A percentile compares a stretch with the other conserved stretches of the same genome.
These are phyloP conservation scores for Eubucco bourcierii DNA, from an alignment of 2,113 vertebrate species.

Conservation along the genomic window DNA sequence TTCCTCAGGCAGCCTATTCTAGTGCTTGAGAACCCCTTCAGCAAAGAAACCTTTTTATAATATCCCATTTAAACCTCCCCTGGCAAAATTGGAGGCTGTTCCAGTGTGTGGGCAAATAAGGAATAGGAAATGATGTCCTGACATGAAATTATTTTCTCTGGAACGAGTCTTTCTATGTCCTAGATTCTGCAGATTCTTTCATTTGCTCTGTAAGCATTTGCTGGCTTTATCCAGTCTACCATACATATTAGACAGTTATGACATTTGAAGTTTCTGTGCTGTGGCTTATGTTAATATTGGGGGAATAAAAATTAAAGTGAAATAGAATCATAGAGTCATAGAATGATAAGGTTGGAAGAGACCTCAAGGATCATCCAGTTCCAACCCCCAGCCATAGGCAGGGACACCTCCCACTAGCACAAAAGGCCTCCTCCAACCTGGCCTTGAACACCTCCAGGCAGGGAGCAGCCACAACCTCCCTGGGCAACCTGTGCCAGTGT, in stretches of 20 bases:
- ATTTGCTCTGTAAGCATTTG: background rate
- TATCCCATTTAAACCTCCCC: background rate
- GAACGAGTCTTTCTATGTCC: background rate
- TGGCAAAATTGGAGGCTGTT: fast-evolving
- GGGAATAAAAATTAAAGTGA: background rate
- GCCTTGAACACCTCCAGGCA: no score
- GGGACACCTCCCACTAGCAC: no score
- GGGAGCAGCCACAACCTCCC: no score
- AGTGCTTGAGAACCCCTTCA: background rate
- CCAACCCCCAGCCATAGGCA: no score
- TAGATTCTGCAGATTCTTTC: background rate
- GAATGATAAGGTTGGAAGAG: no score
- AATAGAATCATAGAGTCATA: background rate
- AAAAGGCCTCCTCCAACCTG: no score
- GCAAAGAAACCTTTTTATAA: background rate
- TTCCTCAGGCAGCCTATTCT: background rate
- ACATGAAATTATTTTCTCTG: background rate
- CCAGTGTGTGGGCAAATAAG: background rate
- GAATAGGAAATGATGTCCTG: background rate
- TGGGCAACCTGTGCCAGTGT: no score
- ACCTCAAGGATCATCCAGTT: no score
- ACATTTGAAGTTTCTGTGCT: background rate
- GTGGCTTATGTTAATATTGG: background rate
- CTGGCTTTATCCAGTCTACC: background rate
- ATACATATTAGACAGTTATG: background rate